These are phyloP conservation scores for Hippolais icterina DNA, from an alignment of 2,113 vertebrate genomes.

Conservation along the genomic window DNA sequence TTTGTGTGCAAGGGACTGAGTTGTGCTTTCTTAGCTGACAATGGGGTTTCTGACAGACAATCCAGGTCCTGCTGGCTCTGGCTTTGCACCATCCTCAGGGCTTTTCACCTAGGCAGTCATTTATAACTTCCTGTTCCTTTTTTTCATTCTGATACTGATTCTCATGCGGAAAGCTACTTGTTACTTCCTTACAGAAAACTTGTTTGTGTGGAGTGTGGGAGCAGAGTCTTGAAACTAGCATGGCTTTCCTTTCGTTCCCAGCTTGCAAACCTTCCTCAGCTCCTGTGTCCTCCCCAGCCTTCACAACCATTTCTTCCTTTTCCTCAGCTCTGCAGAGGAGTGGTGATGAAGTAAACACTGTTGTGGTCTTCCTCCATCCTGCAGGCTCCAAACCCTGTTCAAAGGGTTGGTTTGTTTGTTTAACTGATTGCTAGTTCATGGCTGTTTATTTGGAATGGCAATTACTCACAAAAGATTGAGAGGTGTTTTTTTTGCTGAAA, in stretches of 20 bases:
- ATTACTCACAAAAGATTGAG: neutral
- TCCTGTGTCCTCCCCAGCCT: neutral
- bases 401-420: neutral
- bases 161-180: neutral
- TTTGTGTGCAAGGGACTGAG: neutral
- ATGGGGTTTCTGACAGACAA: accelerated
- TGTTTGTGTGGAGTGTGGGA: neutral
- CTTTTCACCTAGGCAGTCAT: neutral
- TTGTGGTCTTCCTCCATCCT: neutral
- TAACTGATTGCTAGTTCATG: neutral
- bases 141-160: neutral
- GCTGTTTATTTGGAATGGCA: conserved; percentile 18
- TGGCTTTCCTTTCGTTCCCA: neutral
- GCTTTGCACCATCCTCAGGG: neutral
- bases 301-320: neutral
- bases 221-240: neutral
- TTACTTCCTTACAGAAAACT: neutral
- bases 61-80: neutral
- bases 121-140: neutral
- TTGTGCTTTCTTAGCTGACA: neutral
- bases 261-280: neutral
- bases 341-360: accelerated
- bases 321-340: neutral
- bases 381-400: neutral
- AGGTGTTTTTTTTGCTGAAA: neutral